A percentile compares a stretch with the other conserved stretches of the same genome.
Conservation (phyloP, 2,888 invertebrate genomes). For the Toxonevra muliebris region DNA sequence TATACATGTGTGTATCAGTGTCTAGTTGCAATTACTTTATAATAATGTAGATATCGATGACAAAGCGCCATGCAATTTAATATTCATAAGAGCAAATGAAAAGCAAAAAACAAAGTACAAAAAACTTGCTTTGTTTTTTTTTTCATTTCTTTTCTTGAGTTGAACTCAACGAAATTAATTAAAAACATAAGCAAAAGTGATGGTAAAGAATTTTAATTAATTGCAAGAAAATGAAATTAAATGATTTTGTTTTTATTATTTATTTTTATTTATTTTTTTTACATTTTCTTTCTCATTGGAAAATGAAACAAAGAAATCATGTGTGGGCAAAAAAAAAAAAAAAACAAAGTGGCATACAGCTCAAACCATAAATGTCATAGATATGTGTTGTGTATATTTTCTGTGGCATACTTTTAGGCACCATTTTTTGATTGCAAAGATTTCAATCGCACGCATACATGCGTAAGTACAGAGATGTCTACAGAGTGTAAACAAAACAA, state of each 20-base stretch:
- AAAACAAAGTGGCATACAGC: not conserved
- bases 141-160: no score
- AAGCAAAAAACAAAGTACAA: not conserved
- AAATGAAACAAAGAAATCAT: not conserved
- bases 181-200: constrained; percentile 30
- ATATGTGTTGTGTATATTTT: not conserved
- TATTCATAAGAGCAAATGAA: constrained; percentile 24
- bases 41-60: constrained; percentile 1
- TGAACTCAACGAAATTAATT: constrained; percentile 19
- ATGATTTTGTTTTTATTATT: not conserved
- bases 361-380: not conserved
- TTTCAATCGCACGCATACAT: constrained; percentile 20
- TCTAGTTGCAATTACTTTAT: not conserved
- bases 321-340: not conserved
- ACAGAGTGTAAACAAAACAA: no score
- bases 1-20: not conserved
- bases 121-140: constrained; percentile 4
- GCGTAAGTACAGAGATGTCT: constrained; percentile 11
- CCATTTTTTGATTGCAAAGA: constrained; percentile 11
- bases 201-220: constrained; percentile 37
- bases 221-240: not conserved
- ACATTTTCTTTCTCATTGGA: no score
- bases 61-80: constrained; percentile 38
- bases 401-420: constrained; percentile 35
- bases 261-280: not conserved